phyloP scores from a whole-genome alignment of 2,888 invertebrate species.

The Sialis lutaria region DNA sequence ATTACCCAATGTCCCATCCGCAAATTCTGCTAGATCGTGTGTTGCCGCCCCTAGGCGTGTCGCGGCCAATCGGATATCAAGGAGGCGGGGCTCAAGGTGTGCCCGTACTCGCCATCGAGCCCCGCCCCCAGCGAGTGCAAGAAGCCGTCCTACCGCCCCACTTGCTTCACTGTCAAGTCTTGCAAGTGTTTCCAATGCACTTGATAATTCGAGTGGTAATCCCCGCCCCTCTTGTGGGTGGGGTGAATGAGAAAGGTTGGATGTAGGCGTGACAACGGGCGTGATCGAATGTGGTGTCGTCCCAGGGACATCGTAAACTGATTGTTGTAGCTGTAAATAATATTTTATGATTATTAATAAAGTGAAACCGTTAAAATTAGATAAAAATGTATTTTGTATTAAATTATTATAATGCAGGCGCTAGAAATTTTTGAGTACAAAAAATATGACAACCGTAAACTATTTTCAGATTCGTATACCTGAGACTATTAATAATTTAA shows the following conservation, averaged over 20 bases:
- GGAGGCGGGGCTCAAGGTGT: conserved; percentile 56
- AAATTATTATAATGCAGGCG: too few species aligned
- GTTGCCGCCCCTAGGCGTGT: conserved; percentile 60
- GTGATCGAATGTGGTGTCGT: conserved; percentile 14
- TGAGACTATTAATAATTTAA: too few species aligned
- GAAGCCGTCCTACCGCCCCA: conserved; percentile 57
- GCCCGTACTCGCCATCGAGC: conserved; percentile 71
- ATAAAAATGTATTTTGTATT: too few species aligned
- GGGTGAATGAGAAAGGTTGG: too few species aligned
- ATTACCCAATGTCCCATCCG: conserved; percentile 75
- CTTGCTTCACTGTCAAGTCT: conserved; percentile 66
- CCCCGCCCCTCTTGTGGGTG: conserved; percentile 27
- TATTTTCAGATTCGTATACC: too few species aligned
- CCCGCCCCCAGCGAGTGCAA: conserved; percentile 58
- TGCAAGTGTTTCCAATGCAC: conserved; percentile 58
- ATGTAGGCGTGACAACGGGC: too few species aligned
- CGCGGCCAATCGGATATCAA: conserved; percentile 71
- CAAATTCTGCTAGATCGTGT: conserved; percentile 77
- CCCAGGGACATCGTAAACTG: conserved; percentile 42
- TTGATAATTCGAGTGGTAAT: conserved; percentile 53
- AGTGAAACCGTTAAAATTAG: too few species aligned
- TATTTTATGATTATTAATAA: too few species aligned
- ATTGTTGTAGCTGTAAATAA: conserved; percentile 8
- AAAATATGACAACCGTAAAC: too few species aligned
- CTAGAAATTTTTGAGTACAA: too few species aligned